Conservation (phyloP, 2,797 vertebrate species). For the Acanthiza pusilla region DNA sequence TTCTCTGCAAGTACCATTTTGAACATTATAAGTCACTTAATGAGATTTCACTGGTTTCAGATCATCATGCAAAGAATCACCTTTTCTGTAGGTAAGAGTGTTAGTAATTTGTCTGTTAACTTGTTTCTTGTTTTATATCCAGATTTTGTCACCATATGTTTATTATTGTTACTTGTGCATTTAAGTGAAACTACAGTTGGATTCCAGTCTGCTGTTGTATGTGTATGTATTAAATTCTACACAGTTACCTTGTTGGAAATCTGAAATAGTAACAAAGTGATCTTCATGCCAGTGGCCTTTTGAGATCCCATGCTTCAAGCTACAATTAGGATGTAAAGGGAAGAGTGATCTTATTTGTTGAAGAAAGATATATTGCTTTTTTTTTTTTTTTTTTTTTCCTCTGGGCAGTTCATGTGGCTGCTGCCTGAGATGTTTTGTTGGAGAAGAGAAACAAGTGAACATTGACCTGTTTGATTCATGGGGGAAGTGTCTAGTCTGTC, state of each 20-base stretch:
- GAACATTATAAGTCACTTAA: background rate
- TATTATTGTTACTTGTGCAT: background rate
- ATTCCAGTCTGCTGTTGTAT: background rate
- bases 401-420: background rate
- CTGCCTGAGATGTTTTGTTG: background rate
- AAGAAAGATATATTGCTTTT: rapidly evolving
- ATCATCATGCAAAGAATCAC: background rate
- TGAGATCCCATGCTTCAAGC: background rate
- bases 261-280: background rate
- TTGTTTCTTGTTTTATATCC: background rate
- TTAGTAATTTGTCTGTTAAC: background rate
- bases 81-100: rapidly evolving
- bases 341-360: background rate
- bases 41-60: background rate
- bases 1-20: background rate
- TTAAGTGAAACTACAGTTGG: background rate
- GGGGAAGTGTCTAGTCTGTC: background rate
- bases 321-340: background rate
- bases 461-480: background rate
- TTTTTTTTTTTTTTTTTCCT: background rate
- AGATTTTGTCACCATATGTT: background rate
- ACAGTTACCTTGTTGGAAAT: background rate
- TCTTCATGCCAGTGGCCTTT: background rate
- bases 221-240: background rate
- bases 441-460: background rate